Base-by-base conservation (phyloP, 2,888 invertebrate species). In the Notodonta ziczac region DNA sequence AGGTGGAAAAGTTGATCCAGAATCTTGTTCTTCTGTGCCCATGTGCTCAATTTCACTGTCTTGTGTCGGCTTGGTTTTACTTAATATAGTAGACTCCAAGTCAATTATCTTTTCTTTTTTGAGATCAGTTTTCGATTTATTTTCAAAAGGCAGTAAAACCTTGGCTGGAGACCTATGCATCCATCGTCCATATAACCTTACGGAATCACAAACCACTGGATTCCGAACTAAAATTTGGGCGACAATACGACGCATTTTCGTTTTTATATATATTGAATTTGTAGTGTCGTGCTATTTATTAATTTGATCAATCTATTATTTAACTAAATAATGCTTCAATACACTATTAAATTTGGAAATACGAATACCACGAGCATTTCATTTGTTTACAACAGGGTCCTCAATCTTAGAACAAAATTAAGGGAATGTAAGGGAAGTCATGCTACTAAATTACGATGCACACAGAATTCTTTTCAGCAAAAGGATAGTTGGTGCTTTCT, bases 81-180 rank as follows among this genome's bases (percentile, higher is more conserved):
- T 78, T 12, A 82, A 50, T 16, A 74, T 62, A 52, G 75, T 64
- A 42, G 86, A 69, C 58, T 83, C 81, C 63, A 94, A 79, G 63
- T 85, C 82, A 50, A 94, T 93, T 2, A 94, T 67, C 63, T 87
- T 89, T 72, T 94, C 93, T 69, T 88, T 84, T 76, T 87, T 92
- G 5, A 93, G 78, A 60, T 63, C 77, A 12, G 73, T 72, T 67
- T 87, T 82, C 4, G 80, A 67, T 46, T 81, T 80, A 12, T 83
- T 74, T 69, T 87, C 86, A 67, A 94, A 93, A 14, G 95, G 93
- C 58, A 95, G 86, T 42, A 94, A 73, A 52, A 95, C 93, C 74
- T 90, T 93, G 39, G 84, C 82, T 32, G 95, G 95, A 61, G 78
- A 87, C 60, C 96, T 94, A 73, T 94, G 93, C 65, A 84, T 69